Conservation (phyloP, 2,113 vertebrate species). For the Colistium nudipinnis region DNA sequence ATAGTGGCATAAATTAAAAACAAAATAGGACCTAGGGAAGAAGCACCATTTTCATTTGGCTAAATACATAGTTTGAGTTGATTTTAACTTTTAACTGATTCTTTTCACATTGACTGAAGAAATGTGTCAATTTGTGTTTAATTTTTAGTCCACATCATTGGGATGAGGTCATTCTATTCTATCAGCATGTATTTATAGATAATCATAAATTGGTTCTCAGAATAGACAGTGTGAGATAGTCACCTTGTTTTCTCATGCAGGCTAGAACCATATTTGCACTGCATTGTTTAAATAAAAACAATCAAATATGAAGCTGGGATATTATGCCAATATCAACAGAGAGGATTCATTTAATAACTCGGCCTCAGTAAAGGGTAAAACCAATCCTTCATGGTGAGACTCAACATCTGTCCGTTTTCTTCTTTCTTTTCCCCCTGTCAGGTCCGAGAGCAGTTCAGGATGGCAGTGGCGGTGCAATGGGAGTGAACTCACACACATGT, state of each 20-base stretch:
- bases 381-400: background rate
- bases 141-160: too few species aligned
- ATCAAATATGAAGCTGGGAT: background rate
- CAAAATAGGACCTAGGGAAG: too few species aligned
- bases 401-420: constrained; percentile 12
- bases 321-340: background rate
- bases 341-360: background rate
- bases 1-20: background rate
- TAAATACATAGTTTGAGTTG: too few species aligned
- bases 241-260: background rate
- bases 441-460: constrained; percentile 92
- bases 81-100: too few species aligned
- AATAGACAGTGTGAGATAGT: background rate
- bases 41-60: too few species aligned
- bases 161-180: too few species aligned
- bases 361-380: background rate
- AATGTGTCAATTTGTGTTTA: too few species aligned
- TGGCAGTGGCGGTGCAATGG: constrained; percentile 84
- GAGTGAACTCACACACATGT: constrained; percentile 77
- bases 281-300: background rate
- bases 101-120: too few species aligned
- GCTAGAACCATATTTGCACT: too few species aligned
- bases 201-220: background rate
- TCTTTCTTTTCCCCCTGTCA: constrained; percentile 56
- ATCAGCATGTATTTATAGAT: too few species aligned